These are phyloP conservation scores for Electrona antarctica DNA, from an alignment of 2,113 vertebrate genomes.

Conservation along the genomic window DNA sequence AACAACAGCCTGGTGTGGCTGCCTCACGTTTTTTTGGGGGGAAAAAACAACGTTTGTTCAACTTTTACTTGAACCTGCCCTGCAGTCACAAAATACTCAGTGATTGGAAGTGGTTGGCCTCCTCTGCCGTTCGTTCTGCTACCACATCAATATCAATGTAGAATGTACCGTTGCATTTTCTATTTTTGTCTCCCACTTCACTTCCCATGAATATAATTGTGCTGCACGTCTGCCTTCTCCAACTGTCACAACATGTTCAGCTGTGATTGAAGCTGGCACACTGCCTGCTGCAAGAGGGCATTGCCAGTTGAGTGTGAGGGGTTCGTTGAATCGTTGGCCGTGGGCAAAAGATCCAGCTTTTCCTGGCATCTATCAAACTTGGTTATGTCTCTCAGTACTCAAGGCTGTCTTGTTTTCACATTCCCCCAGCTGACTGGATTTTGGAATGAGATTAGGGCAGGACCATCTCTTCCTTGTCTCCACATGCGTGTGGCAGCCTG, in stretches of 20 bases:
- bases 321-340: slow-evolving; percentile 20
- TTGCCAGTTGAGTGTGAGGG: slow-evolving; percentile 54
- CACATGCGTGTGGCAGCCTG: slow-evolving; percentile 36
- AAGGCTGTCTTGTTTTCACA: slow-evolving; percentile 50
- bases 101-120: background rate
- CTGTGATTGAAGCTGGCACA: slow-evolving; percentile 58
- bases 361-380: slow-evolving; percentile 50
- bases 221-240: slow-evolving; percentile 51
- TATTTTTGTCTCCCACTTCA: slow-evolving; percentile 72
- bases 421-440: slow-evolving; percentile 53
- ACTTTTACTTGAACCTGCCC: too few relatives aligned
- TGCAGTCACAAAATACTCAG: background rate
- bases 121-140: slow-evolving; percentile 13
- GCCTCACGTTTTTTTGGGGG: too few relatives aligned
- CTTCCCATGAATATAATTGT: slow-evolving; percentile 65
- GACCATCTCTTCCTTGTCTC: slow-evolving; percentile 7
- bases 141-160: slow-evolving; percentile 8
- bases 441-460: slow-evolving; percentile 42
- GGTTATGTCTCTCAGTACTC: slow-evolving; percentile 57
- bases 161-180: slow-evolving; percentile 29
- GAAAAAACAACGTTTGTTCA: too few relatives aligned
- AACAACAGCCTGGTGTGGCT: too few relatives aligned
- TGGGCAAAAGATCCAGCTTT: slow-evolving; percentile 45
- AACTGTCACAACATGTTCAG: slow-evolving; percentile 63
- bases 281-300: slow-evolving; percentile 50